Evolutionary conservation across 1,140 invertebrate species (phyloP).

Genomic region (Cydia pomonella): DNA sequence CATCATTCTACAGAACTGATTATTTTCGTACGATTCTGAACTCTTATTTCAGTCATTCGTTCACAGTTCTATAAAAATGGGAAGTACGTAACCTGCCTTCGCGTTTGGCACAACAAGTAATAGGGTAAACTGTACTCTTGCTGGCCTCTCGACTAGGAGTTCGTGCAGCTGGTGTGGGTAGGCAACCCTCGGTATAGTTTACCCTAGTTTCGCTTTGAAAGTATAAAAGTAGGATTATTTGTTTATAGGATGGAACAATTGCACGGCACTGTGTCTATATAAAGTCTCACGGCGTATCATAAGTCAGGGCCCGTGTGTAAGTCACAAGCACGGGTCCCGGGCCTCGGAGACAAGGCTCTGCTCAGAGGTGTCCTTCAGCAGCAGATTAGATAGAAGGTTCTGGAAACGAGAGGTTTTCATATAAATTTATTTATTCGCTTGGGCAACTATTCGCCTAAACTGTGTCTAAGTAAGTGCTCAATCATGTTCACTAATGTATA

Average conservation of each 20-base stretch:
- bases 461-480: no score
- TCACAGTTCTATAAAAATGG: not conserved
- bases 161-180: no score
- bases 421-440: not conserved
- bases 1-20: not conserved
- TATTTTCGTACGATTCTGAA: not conserved
- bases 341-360: not conserved
- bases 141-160: no score
- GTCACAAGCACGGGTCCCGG: constrained; percentile 10
- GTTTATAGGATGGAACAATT: not conserved
- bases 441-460: no score
- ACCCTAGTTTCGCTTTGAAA: constrained; percentile 12
- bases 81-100: not conserved
- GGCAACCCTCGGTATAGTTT: not conserved
- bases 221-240: not conserved
- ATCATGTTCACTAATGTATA: no score
- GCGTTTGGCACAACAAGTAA: not conserved
- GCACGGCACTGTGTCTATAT: not conserved
- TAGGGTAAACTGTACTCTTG: not conserved
- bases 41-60: not conserved
- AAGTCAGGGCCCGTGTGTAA: not conserved
- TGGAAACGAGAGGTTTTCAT: not conserved
- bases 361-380: constrained; percentile 1
- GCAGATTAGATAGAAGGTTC: constrained; percentile 2
- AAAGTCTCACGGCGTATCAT: not conserved